A percentile compares a stretch with the other conserved stretches of the same genome.
Conservation (phyloP, 2,113 vertebrate species). For the Mystacornis crossleyi region DNA sequence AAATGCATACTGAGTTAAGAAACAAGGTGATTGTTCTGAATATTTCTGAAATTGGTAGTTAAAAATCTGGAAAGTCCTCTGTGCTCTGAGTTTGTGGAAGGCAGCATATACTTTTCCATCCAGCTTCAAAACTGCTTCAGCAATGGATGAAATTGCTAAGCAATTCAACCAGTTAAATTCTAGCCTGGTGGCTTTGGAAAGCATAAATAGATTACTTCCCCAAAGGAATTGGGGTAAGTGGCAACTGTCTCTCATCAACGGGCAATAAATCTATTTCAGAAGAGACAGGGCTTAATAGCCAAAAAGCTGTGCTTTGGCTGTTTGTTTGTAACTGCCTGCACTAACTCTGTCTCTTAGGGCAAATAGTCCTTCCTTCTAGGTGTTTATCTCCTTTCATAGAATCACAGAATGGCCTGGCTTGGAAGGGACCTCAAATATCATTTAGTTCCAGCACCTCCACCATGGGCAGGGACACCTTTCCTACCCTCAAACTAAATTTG, state of each 20-base stretch:
- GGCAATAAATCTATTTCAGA: not conserved
- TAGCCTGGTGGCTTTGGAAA: not conserved
- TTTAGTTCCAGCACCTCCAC: rapidly evolving
- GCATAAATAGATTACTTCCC: not conserved
- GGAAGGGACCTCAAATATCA: not conserved
- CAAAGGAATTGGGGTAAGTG: not conserved
- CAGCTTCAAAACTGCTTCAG: not conserved
- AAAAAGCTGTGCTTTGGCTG: not conserved
- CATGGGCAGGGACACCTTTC: not conserved
- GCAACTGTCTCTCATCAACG: not conserved
- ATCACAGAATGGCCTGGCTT: not conserved
- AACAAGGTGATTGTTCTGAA: rapidly evolving
- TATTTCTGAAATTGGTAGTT: not conserved
- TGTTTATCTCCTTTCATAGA: not conserved
- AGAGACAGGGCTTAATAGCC: not conserved
- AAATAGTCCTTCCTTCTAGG: not conserved
- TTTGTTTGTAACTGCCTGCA: not conserved
- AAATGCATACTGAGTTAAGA: no score
- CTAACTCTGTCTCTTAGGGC: not conserved
- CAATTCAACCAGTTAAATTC: not conserved
- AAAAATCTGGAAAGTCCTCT: not conserved
- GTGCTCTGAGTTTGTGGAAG: not conserved
- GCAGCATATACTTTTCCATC: not conserved
- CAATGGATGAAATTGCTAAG: not conserved
- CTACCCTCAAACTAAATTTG: not conserved